Conservation (phyloP, 2,113 vertebrate genomes). For the Trichomycterus rosablanca region DNA sequence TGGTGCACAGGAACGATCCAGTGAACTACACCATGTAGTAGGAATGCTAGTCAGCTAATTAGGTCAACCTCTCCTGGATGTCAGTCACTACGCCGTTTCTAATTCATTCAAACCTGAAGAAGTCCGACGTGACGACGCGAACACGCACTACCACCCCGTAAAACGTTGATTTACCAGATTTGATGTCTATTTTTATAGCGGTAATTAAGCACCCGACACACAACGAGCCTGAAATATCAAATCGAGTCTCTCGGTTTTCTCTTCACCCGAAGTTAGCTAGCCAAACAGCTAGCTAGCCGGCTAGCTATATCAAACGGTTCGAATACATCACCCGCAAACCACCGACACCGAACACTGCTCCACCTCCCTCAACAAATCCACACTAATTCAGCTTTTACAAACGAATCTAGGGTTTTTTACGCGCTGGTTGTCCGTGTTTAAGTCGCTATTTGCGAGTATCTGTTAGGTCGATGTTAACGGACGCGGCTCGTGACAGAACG, state of each 20-base stretch:
- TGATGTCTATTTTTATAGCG: too few species aligned
- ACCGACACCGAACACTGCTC: conserved; percentile 3
- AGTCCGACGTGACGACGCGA: conserved; percentile 9
- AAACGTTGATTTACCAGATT: not conserved
- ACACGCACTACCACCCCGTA: not conserved
- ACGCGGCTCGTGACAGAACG: conserved; percentile 68
- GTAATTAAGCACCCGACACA: not conserved
- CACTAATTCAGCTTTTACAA: too few species aligned
- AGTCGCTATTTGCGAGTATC: conserved; percentile 29
- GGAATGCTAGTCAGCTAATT: not conserved
- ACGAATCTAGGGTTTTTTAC: too few species aligned
- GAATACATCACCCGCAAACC: conserved; percentile 53
- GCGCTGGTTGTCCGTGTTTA: not conserved
- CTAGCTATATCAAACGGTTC: conserved; percentile 56
- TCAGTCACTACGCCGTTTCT: not conserved
- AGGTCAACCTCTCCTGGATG: not conserved
- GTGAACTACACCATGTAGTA: too few species aligned
- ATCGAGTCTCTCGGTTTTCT: not conserved
- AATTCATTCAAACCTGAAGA: conserved; percentile 65
- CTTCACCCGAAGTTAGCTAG: conserved; percentile 57
- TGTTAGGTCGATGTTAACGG: conserved; percentile 48
- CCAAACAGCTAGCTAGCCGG: conserved; percentile 66
- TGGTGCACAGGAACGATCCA: too few species aligned
- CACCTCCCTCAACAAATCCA: too few species aligned
- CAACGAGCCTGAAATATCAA: not conserved